Evolutionary conservation across 2,888 invertebrate genomes (phyloP).

Genomic region (Tetragnatha montana): DNA sequence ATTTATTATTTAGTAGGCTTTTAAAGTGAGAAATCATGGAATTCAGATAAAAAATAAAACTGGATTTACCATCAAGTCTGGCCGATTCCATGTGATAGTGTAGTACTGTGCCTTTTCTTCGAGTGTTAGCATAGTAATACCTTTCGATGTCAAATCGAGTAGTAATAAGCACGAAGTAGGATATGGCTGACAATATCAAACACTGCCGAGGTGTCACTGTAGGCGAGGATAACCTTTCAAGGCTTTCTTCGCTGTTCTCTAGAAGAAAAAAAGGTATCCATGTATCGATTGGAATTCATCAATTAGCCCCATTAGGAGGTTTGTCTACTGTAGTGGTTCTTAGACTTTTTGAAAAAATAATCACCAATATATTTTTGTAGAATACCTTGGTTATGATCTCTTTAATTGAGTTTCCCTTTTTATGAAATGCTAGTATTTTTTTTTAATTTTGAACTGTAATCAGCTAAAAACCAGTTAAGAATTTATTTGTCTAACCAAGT

Average conservation of each 20-base stretch:
- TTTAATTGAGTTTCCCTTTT: no score
- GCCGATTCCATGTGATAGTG: slow-evolving; percentile 37
- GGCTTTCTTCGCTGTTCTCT: slow-evolving; percentile 10
- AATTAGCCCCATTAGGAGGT: no score
- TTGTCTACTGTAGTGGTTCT: no score
- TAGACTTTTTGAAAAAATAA: no score
- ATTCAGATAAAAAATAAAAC: not conserved
- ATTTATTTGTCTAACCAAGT: no score
- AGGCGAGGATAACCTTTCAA: not conserved
- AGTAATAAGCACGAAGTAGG: slow-evolving; percentile 41
- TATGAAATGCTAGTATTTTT: no score
- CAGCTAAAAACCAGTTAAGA: no score
- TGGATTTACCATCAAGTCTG: slow-evolving; percentile 33
- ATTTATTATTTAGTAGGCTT: no score
- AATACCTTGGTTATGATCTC: no score
- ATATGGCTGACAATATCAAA: slow-evolving; percentile 54
- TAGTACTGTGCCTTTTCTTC: slow-evolving; percentile 42
- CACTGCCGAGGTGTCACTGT: slow-evolving; percentile 42
- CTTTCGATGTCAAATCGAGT: slow-evolving; percentile 40
- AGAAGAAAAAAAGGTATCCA: not conserved
- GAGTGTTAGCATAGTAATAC: slow-evolving; percentile 35
- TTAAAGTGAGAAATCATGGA: not conserved
- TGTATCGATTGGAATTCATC: no score
- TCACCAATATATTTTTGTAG: no score
- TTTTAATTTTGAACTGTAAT: no score